A percentile compares a stretch with the other conserved stretches of the same genome.
These are phyloP conservation scores for Nothoprocta perdicaria DNA, from an alignment of 2,113 vertebrate genomes.

Conservation along the genomic window DNA sequence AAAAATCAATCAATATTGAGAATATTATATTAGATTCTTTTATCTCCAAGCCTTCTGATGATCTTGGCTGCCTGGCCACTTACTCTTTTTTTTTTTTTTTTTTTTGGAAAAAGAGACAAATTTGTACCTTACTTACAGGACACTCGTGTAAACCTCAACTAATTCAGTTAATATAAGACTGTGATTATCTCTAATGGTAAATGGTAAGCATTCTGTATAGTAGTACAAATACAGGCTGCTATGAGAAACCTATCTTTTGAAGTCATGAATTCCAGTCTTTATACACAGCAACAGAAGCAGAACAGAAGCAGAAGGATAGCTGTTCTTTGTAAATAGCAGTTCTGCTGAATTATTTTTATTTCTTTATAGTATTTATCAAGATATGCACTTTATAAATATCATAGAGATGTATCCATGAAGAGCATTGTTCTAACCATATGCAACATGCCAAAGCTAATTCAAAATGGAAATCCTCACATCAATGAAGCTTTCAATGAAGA, in stretches of 20 bases:
- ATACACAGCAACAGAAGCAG: background rate
- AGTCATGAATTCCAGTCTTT: background rate
- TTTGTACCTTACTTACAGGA: background rate
- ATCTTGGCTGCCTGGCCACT: background rate
- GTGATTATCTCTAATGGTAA: background rate
- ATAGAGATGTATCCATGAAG: background rate
- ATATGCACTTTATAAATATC: background rate
- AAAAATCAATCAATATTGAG: background rate
- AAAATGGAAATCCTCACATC: background rate
- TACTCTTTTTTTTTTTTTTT: background rate
- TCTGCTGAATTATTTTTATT: background rate
- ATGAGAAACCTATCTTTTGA: background rate
- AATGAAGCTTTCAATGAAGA: background rate
- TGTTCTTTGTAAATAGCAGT: background rate
- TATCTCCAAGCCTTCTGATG: background rate
- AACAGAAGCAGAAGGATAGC: background rate
- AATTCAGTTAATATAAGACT: background rate
- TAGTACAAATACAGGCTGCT: background rate
- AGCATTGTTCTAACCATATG: background rate
- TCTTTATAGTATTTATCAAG: background rate
- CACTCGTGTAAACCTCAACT: background rate
- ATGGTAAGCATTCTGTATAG: background rate
- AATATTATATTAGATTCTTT: background rate
- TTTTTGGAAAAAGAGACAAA: background rate
- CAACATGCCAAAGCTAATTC: background rate